phyloP scores from a whole-genome alignment of 2,888 invertebrate species.

The Trissoscelio sp. region DNA sequence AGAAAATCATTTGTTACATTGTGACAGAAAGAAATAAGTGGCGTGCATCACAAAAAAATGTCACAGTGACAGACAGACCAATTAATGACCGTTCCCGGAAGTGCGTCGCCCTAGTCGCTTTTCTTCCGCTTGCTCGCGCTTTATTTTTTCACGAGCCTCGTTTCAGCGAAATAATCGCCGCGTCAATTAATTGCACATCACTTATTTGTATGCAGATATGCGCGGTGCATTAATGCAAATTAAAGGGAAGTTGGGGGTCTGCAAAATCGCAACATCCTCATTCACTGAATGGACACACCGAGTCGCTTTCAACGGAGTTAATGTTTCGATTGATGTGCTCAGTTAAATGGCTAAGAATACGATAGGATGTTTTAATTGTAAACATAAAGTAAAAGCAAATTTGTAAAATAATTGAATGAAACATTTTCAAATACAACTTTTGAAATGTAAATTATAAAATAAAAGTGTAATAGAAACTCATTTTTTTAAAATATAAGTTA shows the following conservation, averaged over 20 bases:
- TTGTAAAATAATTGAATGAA: too few species aligned
- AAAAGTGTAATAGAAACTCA: too few species aligned
- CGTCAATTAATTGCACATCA: conserved; percentile 15
- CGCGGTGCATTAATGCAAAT: conserved; percentile 37
- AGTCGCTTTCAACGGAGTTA: conserved; percentile 36
- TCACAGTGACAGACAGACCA: conserved; percentile 28
- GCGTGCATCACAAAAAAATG: conserved; percentile 29
- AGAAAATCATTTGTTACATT: conserved; percentile 13
- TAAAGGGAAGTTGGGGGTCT: conserved; percentile 49
- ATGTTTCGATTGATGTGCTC: conserved; percentile 42
- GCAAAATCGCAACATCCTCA: conserved; percentile 52
- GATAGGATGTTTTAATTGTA: conserved; percentile 33
- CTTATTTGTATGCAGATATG: conserved; percentile 30
- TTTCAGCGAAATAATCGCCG: conserved; percentile 29
- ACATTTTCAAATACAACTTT: too few species aligned
- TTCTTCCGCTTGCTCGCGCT: background rate
- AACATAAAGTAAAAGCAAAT: too few species aligned
- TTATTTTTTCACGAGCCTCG: background rate
- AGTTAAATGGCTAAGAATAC: conserved; percentile 11
- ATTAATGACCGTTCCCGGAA: conserved; percentile 28
- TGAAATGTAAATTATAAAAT: too few species aligned
- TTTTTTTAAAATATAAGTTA: too few species aligned
- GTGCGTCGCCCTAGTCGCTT: conserved; percentile 17
- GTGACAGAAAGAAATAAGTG: conserved; percentile 13
- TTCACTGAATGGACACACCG: conserved; percentile 42